These are phyloP conservation scores for Cettia cetti DNA, from an alignment of 2,113 vertebrate species.

Conservation along the genomic window DNA sequence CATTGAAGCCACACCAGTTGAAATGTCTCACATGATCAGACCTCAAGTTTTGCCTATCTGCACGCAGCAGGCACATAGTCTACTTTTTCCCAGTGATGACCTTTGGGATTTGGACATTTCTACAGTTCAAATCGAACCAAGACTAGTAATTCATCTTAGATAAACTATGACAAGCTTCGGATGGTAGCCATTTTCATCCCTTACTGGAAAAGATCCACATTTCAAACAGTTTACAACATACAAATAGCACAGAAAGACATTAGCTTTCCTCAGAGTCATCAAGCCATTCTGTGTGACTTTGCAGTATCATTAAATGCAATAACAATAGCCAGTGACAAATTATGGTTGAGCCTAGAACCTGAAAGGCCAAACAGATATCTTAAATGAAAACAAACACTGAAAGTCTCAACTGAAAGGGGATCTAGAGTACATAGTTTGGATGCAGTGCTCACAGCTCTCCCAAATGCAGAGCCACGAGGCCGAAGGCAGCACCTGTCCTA, in stretches of 20 bases:
- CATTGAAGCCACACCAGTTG: background rate
- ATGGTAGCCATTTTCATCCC: background rate
- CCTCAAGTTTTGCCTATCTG: background rate
- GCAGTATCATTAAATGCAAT: background rate
- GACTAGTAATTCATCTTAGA: background rate
- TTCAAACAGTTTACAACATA: background rate
- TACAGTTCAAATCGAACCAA: background rate
- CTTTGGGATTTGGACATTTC: background rate
- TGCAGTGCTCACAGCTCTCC: background rate
- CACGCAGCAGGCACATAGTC: background rate
- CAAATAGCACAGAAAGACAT: background rate
- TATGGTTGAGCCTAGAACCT: background rate
- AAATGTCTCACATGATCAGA: background rate
- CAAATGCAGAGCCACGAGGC: rapidly evolving
- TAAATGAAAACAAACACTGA: background rate
- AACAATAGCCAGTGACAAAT: background rate
- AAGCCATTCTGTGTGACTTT: background rate
- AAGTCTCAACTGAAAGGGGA: background rate
- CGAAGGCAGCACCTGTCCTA: background rate
- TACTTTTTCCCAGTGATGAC: background rate
- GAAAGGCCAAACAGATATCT: background rate
- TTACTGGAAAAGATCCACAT: background rate
- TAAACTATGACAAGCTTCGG: background rate
- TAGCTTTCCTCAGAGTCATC: background rate
- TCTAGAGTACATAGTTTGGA: background rate